Evolutionary conservation across 2,113 vertebrate genomes (phyloP).

Genomic region (Periophthalmodon schlosseri): DNA sequence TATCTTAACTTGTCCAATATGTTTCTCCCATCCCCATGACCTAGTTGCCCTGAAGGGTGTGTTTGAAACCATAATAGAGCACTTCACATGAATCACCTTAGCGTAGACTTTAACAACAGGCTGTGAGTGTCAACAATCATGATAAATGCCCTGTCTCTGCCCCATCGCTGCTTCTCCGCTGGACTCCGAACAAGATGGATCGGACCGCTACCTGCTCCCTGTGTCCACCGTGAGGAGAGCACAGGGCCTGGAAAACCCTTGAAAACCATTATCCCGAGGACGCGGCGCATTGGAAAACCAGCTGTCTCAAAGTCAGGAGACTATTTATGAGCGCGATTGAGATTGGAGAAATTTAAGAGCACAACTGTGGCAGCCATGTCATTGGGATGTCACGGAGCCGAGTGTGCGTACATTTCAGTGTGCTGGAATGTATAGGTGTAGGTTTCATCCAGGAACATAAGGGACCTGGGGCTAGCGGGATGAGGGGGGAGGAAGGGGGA

Average conservation of each 20-base stretch:
- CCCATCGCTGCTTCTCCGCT: constrained; percentile 30
- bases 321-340: constrained; percentile 74
- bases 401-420: constrained; percentile 47
- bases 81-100: not conserved
- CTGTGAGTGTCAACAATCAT: constrained; percentile 18
- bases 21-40: not conserved
- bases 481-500: too few relatives aligned
- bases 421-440: constrained; percentile 67
- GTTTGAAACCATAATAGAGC: constrained; percentile 11
- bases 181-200: constrained; percentile 64
- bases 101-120: constrained; percentile 8
- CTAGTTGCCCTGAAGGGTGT: not conserved
- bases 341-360: constrained; percentile 75
- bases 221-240: constrained; percentile 51
- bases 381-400: constrained; percentile 63
- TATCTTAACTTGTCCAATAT: not conserved
- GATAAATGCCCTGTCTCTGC: constrained; percentile 30
- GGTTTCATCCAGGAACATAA: constrained; percentile 66
- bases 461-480: constrained; percentile 44
- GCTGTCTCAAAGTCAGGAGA: constrained; percentile 71
- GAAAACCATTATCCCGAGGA: constrained; percentile 71
- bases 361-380: constrained; percentile 77
- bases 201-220: constrained; percentile 52
- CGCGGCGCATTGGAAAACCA: constrained; percentile 73
- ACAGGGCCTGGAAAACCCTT: constrained; percentile 47